Evolutionary conservation across 2,888 invertebrate species (phyloP), one percentile per base, ranked within the genome.

Genomic region (Tenthredo notha): DNA sequence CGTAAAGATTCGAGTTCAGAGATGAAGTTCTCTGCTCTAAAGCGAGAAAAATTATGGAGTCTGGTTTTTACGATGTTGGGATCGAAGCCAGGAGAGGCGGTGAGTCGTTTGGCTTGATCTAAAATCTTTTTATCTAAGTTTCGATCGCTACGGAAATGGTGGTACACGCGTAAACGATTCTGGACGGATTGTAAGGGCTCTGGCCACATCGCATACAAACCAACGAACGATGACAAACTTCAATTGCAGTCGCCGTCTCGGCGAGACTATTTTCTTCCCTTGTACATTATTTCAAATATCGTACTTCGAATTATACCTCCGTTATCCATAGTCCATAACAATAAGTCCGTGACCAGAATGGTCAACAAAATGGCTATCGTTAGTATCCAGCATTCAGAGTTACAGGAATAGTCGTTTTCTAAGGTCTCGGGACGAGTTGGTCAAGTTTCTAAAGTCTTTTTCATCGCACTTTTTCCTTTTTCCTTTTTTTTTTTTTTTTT

Each of bases 41-140:
- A 54, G 54, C 50, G 29, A 77, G 40, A 77, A 77, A 50, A 50
- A 74, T 77, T 77, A 29, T 47, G 29, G 77, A 77, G 77, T 77
- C 54, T 77, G 50, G 47, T 77, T 40, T 77, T 77, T 77, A 77
- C 54, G 77, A 47, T 47, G 29, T 54, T 77, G 77, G 77, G 37
- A 77, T 77, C 77, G 47, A 77, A 77, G 37, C 50, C 74, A 43
- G 74, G 10, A 40, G 10, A 25, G 40, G 10, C 43, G 40, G n/a
- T 74, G 77, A 74, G 77, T 77, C 77, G 77, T 77, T 77, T 77
- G 77, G 77, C 77, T 77, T 54, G 77, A 77, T 77, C 77, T 77
- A 54, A 77, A 50, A 77, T 77, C 77, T 77, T 77, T 77, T 77
- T 77, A 77, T 77, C 50, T 47, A 29, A 54, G 33, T 54, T 77